A percentile compares a stretch with the other conserved stretches of the same genome.
phyloP scores from a whole-genome alignment of 1,140 invertebrate species.

The Philopotamus ludificatus region DNA sequence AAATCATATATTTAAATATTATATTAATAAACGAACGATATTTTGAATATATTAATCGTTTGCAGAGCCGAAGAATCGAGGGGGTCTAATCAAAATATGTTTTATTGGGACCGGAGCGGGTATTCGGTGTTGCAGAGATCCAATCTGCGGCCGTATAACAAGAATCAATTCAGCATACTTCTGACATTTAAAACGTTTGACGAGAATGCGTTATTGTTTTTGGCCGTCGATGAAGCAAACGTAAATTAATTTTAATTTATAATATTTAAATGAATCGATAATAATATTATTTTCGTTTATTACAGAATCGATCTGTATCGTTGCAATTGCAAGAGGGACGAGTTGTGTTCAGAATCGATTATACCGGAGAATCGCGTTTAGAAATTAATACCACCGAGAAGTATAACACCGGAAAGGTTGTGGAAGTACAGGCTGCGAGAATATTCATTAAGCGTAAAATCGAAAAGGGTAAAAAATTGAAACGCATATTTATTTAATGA shows the following conservation, averaged over 20 bases:
- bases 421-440: conserved; percentile 68
- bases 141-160: conserved; percentile 64
- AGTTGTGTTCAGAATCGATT: conserved; percentile 74
- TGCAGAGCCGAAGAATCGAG: conserved; percentile 53
- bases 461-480: conserved; percentile 59
- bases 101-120: conserved; percentile 74
- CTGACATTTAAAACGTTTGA: conserved; percentile 84
- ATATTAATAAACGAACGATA: background rate
- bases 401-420: conserved; percentile 81
- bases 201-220: conserved; percentile 83
- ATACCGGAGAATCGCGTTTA: conserved; percentile 62
- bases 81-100: conserved; percentile 44
- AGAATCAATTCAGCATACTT: conserved; percentile 72
- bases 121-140: conserved; percentile 70
- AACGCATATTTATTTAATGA: too few relatives aligned
- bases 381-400: conserved; percentile 68
- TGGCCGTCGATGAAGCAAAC: conserved; percentile 71
- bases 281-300: conserved; percentile 32
- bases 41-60: conserved; percentile 42
- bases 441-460: conserved; percentile 58
- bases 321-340: conserved; percentile 73
- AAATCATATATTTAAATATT: conserved; percentile 23
- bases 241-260: conserved; percentile 48
- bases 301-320: conserved; percentile 75
- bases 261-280: conserved; percentile 21